Evolutionary conservation across 2,888 invertebrate genomes (phyloP).

Genomic region (Thereva nobilitata): DNA sequence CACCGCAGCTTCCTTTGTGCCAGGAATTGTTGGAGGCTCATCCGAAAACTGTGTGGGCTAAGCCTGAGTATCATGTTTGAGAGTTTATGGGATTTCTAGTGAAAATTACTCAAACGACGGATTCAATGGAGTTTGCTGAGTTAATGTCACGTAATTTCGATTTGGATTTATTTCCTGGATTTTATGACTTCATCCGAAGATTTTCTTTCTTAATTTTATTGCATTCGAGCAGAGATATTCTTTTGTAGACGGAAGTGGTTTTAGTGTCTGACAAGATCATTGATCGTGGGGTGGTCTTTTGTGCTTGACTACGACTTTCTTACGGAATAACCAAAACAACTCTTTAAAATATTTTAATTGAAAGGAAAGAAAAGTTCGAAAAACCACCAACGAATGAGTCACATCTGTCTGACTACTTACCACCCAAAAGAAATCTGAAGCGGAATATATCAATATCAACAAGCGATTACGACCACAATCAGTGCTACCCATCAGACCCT

Average conservation of each 20-base stretch:
- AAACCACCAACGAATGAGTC: no score
- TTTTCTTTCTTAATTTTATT: no score
- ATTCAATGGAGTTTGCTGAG: constrained; percentile 22
- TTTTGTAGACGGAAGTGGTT: no score
- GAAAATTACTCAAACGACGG: constrained; percentile 14
- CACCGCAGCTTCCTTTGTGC: no score
- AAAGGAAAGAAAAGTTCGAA: no score
- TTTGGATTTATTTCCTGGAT: constrained; percentile 12
- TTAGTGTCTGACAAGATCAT: no score
- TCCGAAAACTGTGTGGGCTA: constrained; percentile 24
- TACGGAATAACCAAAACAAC: no score
- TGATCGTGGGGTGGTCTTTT: no score
- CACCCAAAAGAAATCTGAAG: constrained; percentile 23
- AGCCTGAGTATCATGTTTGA: constrained; percentile 26
- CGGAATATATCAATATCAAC: constrained; percentile 35
- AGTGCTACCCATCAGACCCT: constrained; percentile 38
- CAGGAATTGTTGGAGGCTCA: background rate
- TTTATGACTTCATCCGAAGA: constrained; percentile 3
- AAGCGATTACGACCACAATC: constrained; percentile 39
- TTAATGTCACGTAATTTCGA: constrained; percentile 23
- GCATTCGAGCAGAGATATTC: no score
- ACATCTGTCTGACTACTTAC: constrained; percentile 7
- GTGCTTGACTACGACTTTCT: no score
- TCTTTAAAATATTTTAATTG: no score
- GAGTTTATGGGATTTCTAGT: constrained; percentile 28